phyloP scores from a whole-genome alignment of 30 jellyfish, hydroid and myxozoan species.

The Chrysaora quinquecirrha region DNA sequence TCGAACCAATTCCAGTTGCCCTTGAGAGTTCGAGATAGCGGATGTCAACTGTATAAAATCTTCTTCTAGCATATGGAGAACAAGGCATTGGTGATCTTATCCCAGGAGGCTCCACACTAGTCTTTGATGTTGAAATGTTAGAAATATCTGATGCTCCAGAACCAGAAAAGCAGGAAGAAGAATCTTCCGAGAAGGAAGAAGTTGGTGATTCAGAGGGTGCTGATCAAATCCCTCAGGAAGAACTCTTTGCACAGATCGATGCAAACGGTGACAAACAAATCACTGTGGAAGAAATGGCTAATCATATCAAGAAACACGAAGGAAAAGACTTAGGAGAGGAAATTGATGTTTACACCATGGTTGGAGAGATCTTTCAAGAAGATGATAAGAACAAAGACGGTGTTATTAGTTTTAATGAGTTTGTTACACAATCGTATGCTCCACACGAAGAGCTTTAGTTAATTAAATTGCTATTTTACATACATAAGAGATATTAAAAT shows the following conservation, averaged over 20 bases:
- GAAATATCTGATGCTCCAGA: constrained; percentile 34
- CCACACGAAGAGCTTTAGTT: constrained; percentile 65
- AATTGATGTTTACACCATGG: constrained; percentile 75
- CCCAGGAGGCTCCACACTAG: constrained; percentile 82
- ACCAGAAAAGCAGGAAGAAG: constrained; percentile 15
- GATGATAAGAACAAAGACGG: constrained; percentile 97
- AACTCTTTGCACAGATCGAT: constrained; percentile 77
- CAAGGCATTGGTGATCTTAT: constrained; percentile 86
- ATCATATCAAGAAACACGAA: constrained; percentile 67
- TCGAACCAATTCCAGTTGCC: too few species aligned
- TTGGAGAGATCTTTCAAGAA: constrained; percentile 89
- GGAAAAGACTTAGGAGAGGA: constrained; percentile 67
- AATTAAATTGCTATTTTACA: too few species aligned
- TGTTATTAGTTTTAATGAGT: constrained; percentile 74
- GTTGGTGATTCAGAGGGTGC: constrained; percentile 18
- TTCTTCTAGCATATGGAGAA: constrained; percentile 87
- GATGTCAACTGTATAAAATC: not conserved
- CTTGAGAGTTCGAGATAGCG: too few species aligned
- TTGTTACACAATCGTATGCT: constrained; percentile 1
- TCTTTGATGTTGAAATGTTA: constrained; percentile 80
- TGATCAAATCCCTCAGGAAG: constrained; percentile 37
- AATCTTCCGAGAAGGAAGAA: constrained; percentile 19
- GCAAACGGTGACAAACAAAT: constrained; percentile 72
- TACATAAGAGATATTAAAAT: too few species aligned
- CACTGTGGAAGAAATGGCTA: constrained; percentile 85